Evolutionary conservation across 2,888 invertebrate genomes (phyloP).

Genomic region (Polydrusus pterygomalis): DNA sequence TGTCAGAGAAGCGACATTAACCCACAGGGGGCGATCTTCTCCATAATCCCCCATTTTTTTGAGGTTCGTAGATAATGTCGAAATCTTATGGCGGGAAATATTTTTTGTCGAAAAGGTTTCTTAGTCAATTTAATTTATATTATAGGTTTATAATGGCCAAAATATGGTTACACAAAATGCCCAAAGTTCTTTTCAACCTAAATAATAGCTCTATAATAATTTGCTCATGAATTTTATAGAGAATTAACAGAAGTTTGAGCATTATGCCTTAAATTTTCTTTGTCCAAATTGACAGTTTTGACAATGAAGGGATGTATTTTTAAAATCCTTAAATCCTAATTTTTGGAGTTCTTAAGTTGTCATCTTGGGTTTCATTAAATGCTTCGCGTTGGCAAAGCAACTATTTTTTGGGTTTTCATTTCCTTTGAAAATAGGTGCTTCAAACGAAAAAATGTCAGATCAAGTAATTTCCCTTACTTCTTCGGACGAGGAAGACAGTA

Average conservation of each 20-base stretch:
- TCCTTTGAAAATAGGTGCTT: slow-evolving; percentile 18
- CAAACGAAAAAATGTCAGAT: slow-evolving; percentile 41
- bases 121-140: neutral
- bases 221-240: neutral
- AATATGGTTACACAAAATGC: no score
- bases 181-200: neutral
- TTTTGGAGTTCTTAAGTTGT: neutral
- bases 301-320: neutral
- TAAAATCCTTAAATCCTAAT: neutral
- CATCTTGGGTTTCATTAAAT: neutral
- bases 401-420: neutral
- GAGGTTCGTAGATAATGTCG: neutral
- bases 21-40: no score
- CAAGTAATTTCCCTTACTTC: slow-evolving; percentile 54
- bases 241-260: neutral
- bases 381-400: slow-evolving; percentile 1
- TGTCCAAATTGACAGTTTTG: neutral
- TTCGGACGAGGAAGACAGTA: slow-evolving; percentile 53
- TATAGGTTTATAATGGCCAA: neutral
- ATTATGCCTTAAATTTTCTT: neutral
- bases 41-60: neutral
- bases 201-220: neutral
- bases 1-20: no score
- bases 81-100: neutral
- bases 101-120: neutral